Conservation (phyloP, 1,140 invertebrate species). For the Drosophila leontia region DNA sequence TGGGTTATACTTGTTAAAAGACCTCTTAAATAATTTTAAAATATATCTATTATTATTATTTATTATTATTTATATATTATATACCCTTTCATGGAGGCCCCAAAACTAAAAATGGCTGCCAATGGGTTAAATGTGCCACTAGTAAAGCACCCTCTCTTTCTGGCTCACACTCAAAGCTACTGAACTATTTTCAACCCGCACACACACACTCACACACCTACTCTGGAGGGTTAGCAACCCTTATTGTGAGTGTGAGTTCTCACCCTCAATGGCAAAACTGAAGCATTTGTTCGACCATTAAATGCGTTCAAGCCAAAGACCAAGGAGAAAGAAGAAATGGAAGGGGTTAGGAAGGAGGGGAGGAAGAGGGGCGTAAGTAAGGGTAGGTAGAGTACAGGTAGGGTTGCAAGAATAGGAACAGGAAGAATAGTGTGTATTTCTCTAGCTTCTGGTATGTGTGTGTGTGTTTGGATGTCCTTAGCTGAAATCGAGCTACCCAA, state of each 20-base stretch:
- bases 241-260: constrained; percentile 33
- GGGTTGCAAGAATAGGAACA: constrained; percentile 24
- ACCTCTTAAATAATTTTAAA: no score
- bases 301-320: constrained; percentile 60
- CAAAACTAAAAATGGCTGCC: constrained; percentile 45
- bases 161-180: background rate
- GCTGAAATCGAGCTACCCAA: constrained; percentile 44
- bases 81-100: background rate
- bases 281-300: constrained; percentile 58
- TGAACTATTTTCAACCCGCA: constrained; percentile 41
- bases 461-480: constrained; percentile 32
- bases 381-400: background rate
- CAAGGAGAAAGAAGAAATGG: background rate
- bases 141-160: constrained; percentile 18
- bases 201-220: constrained; percentile 2
- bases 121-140: constrained; percentile 40
- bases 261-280: constrained; percentile 19
- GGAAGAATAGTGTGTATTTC: constrained; percentile 45
- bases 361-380: background rate
- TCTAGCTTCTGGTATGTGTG: constrained; percentile 8
- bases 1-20: no score
- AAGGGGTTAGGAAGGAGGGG: background rate
- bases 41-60: background rate
- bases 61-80: background rate
- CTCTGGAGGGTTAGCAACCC: constrained; percentile 39